Base-by-base conservation (phyloP, 2,888 invertebrate genomes). In the Agapostemon virescens region DNA sequence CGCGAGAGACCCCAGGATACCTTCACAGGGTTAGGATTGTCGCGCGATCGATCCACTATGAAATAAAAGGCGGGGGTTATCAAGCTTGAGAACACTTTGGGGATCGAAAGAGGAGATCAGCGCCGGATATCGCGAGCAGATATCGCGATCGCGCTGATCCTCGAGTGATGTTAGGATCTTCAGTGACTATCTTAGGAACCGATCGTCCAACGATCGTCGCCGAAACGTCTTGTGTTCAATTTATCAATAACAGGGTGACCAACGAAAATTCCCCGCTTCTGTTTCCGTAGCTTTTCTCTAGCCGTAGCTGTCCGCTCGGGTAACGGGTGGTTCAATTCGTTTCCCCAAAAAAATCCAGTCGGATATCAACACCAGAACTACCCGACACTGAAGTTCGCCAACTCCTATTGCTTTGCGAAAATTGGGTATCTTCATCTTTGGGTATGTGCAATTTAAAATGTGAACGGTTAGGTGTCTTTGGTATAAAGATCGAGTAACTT, bases 21-120 rank as follows among this genome's bases (percentile, higher is more conserved):
- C n/a, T n/a, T 49, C n/a, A n/a, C 45, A 49, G 45, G 45, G 45
- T 49, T 49, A 49, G 45, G n/a, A 49, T 49, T 9, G 23, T 55
- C 55, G 13, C 38, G 38, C 23, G 55, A 55, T 55, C 55, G 55
- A 55, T 58, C 17, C 30, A 3, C 17, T 30, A 58, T 2, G 7
- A 58, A 13, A 58, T 26, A 17, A 58, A 40, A 26, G 49, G 40
- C 72, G 69, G 69, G 77, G 38, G 2, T 17, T 2, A 26, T 20
- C 52, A 58, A 7, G 58, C 58, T 58, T 30, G 33, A 20, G 33
- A n/a, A 61, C 61, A 36, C 7, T 30, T 58, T 58, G 3, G 36
- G 11, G n/a, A 36, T 61, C 61, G 33, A 61, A 17, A 30, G 7
- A 23, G 52, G 36, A 33, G 49, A 42, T 49, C 68, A n/a, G 68